Evolutionary conservation across 2,797 vertebrate species (phyloP).

Genomic region (Dermochelys coriacea): DNA sequence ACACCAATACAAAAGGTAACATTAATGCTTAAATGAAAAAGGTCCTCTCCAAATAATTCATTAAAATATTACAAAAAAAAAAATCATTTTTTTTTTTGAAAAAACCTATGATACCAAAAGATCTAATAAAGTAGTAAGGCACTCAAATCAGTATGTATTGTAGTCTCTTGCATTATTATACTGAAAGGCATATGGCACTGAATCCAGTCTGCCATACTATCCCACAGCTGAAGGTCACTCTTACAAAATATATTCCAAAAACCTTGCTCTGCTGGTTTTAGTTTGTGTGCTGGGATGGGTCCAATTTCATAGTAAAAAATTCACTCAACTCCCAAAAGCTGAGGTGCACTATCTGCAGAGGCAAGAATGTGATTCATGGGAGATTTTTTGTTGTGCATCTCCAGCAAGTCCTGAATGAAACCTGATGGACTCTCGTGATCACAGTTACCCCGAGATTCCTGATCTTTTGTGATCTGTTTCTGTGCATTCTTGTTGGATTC

Average conservation of each 20-base stretch:
- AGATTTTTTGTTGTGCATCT: conserved; percentile 81
- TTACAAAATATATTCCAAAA: conserved; percentile 13
- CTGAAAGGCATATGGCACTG: conserved; percentile 87
- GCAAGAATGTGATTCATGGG: conserved; percentile 83
- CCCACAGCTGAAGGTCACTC: conserved; percentile 35
- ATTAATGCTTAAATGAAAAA: conserved; percentile 89
- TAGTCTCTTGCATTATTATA: conserved; percentile 76
- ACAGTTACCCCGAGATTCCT: conserved; percentile 48
- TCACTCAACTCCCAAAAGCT: conserved; percentile 89
- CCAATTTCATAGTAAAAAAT: conserved; percentile 13
- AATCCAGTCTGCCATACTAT: conserved; percentile 63
- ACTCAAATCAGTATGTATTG: conserved; percentile 86
- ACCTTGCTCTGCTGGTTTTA: conserved; percentile 64
- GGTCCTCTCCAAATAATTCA: conserved; percentile 86
- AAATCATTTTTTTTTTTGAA: conserved; percentile 78
- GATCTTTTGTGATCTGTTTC: conserved; percentile 56
- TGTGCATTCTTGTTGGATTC: conserved; percentile 44
- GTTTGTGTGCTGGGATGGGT: not conserved
- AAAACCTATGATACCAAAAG: conserved; percentile 85
- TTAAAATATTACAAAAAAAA: conserved; percentile 83
- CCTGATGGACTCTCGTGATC: conserved; percentile 62
- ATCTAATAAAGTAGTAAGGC: conserved; percentile 97
- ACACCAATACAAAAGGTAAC: conserved; percentile 80
- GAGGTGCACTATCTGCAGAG: conserved; percentile 79
- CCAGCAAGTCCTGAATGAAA: conserved; percentile 86